These are phyloP conservation scores for Onychomys torridus DNA, from an alignment of 2,797 vertebrate species.

Conservation along the genomic window DNA sequence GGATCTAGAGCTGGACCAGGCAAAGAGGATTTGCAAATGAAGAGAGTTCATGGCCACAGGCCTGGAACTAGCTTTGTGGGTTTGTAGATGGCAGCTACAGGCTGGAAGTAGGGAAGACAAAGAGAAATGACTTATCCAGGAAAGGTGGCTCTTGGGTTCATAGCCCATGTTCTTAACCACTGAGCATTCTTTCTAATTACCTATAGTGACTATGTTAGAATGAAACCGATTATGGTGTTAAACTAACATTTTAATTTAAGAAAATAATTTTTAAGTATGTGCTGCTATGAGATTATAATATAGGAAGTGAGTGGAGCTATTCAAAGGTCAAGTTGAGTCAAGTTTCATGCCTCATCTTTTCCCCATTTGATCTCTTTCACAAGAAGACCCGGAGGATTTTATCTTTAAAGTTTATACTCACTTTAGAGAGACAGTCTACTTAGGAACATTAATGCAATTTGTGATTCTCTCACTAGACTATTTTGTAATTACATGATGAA, in stretches of 20 bases:
- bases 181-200: neutral
- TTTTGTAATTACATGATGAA: neutral
- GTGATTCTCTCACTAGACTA: neutral
- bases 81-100: neutral
- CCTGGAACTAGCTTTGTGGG: neutral
- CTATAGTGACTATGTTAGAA: neutral
- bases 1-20: neutral
- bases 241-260: conserved; percentile 43
- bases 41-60: neutral
- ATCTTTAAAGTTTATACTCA: neutral
- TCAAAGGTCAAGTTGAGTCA: neutral
- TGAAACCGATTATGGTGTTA: conserved; percentile 21
- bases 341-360: neutral
- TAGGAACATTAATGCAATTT: neutral
- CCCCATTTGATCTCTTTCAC: neutral
- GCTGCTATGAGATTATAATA: neutral
- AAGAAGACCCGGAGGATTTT: neutral
- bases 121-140: neutral
- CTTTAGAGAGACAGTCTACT: neutral
- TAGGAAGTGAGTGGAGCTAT: neutral
- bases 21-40: neutral
- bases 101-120: neutral
- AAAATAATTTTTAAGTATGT: neutral
- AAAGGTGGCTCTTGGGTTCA: neutral
- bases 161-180: neutral